Evolutionary conservation across 2,888 invertebrate species (phyloP).

Genomic region (Drosophila hamatofila): DNA sequence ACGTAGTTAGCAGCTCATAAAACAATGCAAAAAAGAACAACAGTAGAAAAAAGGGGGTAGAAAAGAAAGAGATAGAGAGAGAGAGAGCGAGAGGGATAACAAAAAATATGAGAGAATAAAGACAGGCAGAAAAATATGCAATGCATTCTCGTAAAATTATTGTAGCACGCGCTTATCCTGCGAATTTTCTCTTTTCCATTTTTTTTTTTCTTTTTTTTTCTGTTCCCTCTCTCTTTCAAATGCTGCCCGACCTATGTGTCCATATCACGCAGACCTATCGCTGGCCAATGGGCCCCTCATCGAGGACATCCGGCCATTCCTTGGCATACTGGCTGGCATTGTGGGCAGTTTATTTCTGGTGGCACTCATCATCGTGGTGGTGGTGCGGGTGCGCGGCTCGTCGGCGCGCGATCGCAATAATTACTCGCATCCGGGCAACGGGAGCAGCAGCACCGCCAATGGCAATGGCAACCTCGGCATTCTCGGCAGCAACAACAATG

Average conservation of each 20-base stretch:
- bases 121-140: conserved; percentile 43
- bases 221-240: neutral
- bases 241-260: neutral
- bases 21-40: conserved; percentile 62
- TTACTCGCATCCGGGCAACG: conserved; percentile 83
- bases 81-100: neutral
- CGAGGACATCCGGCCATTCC: conserved; percentile 87
- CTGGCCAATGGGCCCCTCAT: conserved; percentile 85
- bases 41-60: conserved; percentile 4
- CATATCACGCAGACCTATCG: conserved; percentile 79
- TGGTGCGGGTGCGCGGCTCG: conserved; percentile 86
- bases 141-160: conserved; percentile 49
- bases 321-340: conserved; percentile 86
- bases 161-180: conserved; percentile 38
- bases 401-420: conserved; percentile 85
- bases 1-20: conserved; percentile 81
- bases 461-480: conserved; percentile 73
- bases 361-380: conserved; percentile 86
- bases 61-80: neutral
- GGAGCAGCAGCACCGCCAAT: conserved; percentile 58
- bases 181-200: conserved; percentile 31
- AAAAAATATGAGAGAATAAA: conserved; percentile 28
- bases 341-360: conserved; percentile 86
- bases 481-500: conserved; percentile 78
- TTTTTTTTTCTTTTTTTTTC: neutral